Evolutionary conservation across 2,113 vertebrate genomes (phyloP), one percentile per base, ranked within the genome.

Genomic region (Rutilus rutilus): DNA sequence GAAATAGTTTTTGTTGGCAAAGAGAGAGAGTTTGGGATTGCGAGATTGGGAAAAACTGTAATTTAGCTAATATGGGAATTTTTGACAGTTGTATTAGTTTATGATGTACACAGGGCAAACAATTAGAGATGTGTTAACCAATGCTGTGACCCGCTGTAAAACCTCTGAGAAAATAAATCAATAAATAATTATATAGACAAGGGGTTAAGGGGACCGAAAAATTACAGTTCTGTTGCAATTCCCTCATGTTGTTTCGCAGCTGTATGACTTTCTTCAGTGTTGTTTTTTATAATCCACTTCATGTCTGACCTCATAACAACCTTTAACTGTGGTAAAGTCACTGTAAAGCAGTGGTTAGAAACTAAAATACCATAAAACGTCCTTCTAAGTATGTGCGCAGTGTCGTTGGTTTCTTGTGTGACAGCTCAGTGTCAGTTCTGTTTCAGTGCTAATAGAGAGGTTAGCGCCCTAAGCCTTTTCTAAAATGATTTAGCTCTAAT

Each of bases 401-500:
- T 23, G 27, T 17, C 59, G 27, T 0, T 36, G 30, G 2, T 1
- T 78, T 59, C 6, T 9, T 6, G 25, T 57, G 75, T 78, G 50
- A 36, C 75, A 74, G 71, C 25, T 25, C 39, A 74, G 39, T 74
- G 21, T 75, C n/a, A 39, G 50, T 25, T 64, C 59, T 62, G 36
- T 80, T 42, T 42, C 36, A 21, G n/a, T 80, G 60, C 78, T 75
- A 75, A 75, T 64, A 25, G 60, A 64, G 39, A 80, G 78, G 36
- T 80, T 80, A 27, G 78, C 9, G 59, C 78, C 78, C 23, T 27
- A 30, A 65, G 59, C 59, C 4, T 45, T 79, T 80, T 64, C 78
- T 80, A 36, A 45, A 80, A 47, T 47, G 78, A 80, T 80, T 42
- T 80, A 80, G 78, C 39, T 80, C n/a, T 80, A 27, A 80, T 80